Percentiles rank a stretch among this genome's conserved stretches.
These are phyloP conservation scores for Cyaniris semiargus DNA, from an alignment of 2,888 invertebrate genomes.

Conservation along the genomic window DNA sequence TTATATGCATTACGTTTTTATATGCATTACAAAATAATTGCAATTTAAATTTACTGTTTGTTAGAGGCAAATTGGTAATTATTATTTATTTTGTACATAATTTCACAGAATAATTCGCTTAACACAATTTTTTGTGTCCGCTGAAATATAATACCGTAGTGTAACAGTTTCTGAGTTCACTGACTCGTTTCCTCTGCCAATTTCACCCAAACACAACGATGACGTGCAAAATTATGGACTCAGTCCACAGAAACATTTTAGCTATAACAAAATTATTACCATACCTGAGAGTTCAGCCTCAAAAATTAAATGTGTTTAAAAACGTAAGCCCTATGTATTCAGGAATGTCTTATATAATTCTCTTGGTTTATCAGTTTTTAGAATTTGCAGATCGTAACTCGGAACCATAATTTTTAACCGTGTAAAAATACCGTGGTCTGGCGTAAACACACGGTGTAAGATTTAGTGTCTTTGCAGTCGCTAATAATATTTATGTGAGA, in stretches of 20 bases:
- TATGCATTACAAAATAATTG: too few relatives aligned
- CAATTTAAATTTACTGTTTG: background rate
- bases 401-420: background rate
- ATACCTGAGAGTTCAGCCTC: background rate
- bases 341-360: background rate
- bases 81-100: background rate
- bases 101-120: background rate
- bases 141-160: conserved; percentile 9
- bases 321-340: background rate
- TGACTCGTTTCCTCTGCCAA: conserved; percentile 18
- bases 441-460: background rate
- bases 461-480: conserved; percentile 10
- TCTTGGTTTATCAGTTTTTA: too few relatives aligned
- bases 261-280: background rate
- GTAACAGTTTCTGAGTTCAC: conserved; percentile 26
- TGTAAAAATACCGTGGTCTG: conserved; percentile 4
- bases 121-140: background rate
- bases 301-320: background rate
- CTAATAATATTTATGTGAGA: conserved; percentile 14
- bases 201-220: conserved; percentile 19
- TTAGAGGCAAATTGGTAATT: background rate
- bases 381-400: background rate
- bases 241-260: background rate
- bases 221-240: background rate
- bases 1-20: too few relatives aligned